These are phyloP conservation scores for Lamproptera curius DNA, from an alignment of 2,888 invertebrate genomes.

Conservation along the genomic window DNA sequence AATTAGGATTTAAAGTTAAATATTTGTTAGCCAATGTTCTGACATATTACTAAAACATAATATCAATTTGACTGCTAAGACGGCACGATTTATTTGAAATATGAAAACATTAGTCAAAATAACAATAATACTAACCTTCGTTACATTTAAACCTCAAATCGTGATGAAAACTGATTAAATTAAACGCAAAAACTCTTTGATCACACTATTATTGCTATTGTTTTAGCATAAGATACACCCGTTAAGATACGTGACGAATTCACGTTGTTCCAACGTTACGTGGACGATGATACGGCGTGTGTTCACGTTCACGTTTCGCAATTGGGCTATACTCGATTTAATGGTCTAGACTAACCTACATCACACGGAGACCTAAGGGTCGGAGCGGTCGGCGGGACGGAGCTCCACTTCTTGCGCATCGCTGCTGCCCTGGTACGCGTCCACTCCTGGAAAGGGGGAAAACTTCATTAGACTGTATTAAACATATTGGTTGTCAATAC, in stretches of 20 bases:
- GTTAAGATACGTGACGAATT: too few relatives aligned
- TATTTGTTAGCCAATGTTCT: too few relatives aligned
- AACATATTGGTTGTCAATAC: too few relatives aligned
- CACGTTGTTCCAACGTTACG: conserved; percentile 14
- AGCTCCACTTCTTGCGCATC: conserved; percentile 34
- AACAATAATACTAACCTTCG: conserved; percentile 14
- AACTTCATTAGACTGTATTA: too few relatives aligned
- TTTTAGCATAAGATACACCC: too few relatives aligned
- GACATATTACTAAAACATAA: too few relatives aligned
- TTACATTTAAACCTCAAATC: conserved; percentile 1
- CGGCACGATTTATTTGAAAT: too few relatives aligned
- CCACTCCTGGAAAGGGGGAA: conserved; percentile 40
- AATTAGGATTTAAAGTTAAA: too few relatives aligned
- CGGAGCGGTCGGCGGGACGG: conserved; percentile 25
- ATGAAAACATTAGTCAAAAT: conserved; percentile 5
- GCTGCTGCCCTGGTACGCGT: conserved; percentile 49
- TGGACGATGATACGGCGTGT: not conserved
- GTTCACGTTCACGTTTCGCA: not conserved
- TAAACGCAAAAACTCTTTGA: conserved; percentile 22
- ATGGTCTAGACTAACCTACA: conserved; percentile 50
- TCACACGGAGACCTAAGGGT: conserved; percentile 26
- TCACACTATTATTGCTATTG: conserved; percentile 25
- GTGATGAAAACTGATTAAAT: conserved; percentile 11
- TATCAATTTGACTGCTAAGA: too few relatives aligned
- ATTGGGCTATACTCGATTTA: conserved; percentile 9